A percentile compares a stretch with the other conserved stretches of the same genome.
Evolutionary conservation across 2,888 invertebrate genomes (phyloP).

Genomic region (Synergus itoensis): DNA sequence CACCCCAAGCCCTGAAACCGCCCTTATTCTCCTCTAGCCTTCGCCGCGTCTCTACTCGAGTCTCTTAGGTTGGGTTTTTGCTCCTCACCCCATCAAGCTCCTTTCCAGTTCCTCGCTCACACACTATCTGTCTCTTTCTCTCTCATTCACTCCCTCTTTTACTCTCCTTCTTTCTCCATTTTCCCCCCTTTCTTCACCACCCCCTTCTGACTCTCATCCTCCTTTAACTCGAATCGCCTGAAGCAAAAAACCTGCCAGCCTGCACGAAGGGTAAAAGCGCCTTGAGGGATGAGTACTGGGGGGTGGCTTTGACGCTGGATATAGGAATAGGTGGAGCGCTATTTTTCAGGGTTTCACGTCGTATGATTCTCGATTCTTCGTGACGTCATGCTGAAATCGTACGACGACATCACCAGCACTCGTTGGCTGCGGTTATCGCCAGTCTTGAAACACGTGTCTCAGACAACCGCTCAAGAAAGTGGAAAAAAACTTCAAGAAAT

Average conservation of each 20-base stretch:
- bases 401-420: conserved; percentile 29
- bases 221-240: conserved; percentile 65
- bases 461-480: neutral
- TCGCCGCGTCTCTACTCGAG: conserved; percentile 69
- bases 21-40: conserved; percentile 72
- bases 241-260: conserved; percentile 74
- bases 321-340: conserved; percentile 66
- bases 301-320: conserved; percentile 62
- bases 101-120: conserved; percentile 48
- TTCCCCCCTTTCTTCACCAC: conserved; percentile 53
- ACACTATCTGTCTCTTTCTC: conserved; percentile 45
- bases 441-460: neutral
- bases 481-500: too few relatives aligned
- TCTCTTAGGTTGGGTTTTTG: conserved; percentile 75
- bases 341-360: conserved; percentile 70
- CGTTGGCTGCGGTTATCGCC: neutral
- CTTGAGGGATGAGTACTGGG: conserved; percentile 57
- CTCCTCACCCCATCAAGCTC: conserved; percentile 59
- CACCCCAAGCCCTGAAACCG: conserved; percentile 60
- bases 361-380: conserved; percentile 50
- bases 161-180: conserved; percentile 39
- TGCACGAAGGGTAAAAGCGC: conserved; percentile 60
- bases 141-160: conserved; percentile 37
- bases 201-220: conserved; percentile 55
- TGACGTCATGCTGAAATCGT: conserved; percentile 53